Conservation (phyloP, 2,113 vertebrate species). For the Heterotilapia buettikoferi region DNA sequence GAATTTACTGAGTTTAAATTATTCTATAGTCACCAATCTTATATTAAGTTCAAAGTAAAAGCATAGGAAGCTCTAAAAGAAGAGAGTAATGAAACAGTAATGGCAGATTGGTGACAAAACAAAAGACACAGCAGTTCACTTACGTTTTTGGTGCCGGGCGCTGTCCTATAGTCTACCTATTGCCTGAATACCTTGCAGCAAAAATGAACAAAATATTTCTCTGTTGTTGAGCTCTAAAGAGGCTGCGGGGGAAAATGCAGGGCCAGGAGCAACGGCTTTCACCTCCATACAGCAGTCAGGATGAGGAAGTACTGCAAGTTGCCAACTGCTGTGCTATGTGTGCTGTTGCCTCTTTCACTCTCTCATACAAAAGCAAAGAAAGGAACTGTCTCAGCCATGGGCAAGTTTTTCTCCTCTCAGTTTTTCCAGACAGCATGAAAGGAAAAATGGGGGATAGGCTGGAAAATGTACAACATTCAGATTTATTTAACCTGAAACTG, state of each 20-base stretch:
- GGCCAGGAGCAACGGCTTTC: constrained; percentile 2
- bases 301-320: constrained; percentile 54
- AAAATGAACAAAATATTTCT: neutral
- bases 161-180: neutral
- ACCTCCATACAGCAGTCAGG: constrained; percentile 15
- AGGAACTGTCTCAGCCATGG: neutral
- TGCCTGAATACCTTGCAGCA: neutral
- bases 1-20: neutral
- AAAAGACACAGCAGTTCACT: constrained; percentile 1
- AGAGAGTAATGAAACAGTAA: neutral
- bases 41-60: neutral
- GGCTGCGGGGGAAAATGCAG: neutral
- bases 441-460: neutral
- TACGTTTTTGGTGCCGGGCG: neutral
- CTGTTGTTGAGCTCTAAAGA: neutral
- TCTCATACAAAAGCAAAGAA: constrained; percentile 18
- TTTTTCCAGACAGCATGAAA: constrained; percentile 15
- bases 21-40: neutral
- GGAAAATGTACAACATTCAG: neutral
- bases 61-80: neutral
- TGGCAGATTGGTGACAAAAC: neutral
- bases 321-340: constrained; percentile 1
- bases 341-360: neutral
- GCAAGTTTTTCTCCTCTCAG: constrained; percentile 18
- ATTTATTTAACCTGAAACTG: neutral